These are phyloP conservation scores for Harpalus rubripes DNA, from an alignment of 2,888 invertebrate genomes.

Conservation along the genomic window DNA sequence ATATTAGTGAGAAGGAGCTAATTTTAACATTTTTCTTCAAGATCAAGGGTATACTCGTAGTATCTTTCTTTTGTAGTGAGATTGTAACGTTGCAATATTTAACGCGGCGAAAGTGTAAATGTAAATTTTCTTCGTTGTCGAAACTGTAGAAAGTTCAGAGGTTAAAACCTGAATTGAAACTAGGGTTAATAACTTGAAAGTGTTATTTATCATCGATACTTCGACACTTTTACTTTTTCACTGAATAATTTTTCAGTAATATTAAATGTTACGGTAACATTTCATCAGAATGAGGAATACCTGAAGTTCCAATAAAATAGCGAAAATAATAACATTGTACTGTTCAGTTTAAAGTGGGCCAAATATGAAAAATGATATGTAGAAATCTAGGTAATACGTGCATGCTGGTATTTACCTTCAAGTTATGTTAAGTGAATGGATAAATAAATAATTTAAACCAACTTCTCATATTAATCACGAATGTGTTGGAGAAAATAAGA, in stretches of 20 bases:
- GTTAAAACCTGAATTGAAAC: constrained; percentile 22
- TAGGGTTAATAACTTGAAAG: constrained; percentile 36
- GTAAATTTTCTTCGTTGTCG: constrained; percentile 25
- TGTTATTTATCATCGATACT: constrained; percentile 3
- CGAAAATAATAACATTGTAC: not conserved
- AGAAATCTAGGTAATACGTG: constrained; percentile 11
- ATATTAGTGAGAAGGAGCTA: no score
- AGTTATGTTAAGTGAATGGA: constrained; percentile 20
- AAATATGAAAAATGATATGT: constrained; percentile 2
- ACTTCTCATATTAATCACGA: no score
- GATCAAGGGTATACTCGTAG: constrained; percentile 32
- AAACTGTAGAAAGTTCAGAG: constrained; percentile 39
- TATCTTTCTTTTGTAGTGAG: not conserved
- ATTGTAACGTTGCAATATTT: not conserved
- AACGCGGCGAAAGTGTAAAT: constrained; percentile 12
- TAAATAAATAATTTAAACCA: constrained; percentile 2
- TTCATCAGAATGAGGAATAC: not conserved
- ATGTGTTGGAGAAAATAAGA: no score
- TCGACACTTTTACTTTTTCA: constrained; percentile 7
- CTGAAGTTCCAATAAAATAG: no score
- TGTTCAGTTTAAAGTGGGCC: not conserved
- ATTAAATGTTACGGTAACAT: no score
- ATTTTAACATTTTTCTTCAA: not conserved
- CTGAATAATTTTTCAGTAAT: no score
- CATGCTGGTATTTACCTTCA: constrained; percentile 40